These are phyloP conservation scores for Phaethon lepturus DNA, from an alignment of 2,113 vertebrate species.

Conservation along the genomic window DNA sequence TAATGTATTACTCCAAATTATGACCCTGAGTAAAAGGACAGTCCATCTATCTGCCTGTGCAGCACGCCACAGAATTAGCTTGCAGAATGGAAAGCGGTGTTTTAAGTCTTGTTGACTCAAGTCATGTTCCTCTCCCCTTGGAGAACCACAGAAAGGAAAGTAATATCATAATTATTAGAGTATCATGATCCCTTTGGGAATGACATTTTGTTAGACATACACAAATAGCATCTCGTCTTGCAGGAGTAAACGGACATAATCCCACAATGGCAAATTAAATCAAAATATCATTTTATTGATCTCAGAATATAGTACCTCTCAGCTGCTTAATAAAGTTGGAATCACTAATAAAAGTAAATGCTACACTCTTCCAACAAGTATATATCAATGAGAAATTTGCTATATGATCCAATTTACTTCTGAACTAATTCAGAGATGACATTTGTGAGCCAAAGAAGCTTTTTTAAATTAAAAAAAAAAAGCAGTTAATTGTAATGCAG, in stretches of 20 bases:
- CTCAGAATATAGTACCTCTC: slow-evolving; percentile 24
- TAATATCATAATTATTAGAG: not conserved
- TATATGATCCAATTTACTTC: slow-evolving; percentile 13
- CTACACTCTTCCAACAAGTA: not conserved
- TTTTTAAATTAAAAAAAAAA: not conserved
- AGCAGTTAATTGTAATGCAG: not conserved
- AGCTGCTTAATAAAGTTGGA: slow-evolving; percentile 44
- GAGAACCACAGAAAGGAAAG: not conserved
- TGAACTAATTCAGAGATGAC: not conserved
- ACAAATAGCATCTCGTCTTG: slow-evolving; percentile 49
- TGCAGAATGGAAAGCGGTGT: not conserved
- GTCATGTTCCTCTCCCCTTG: not conserved
- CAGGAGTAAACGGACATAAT: slow-evolving; percentile 52
- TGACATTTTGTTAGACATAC: slow-evolving; percentile 33
- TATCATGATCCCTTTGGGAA: not conserved
- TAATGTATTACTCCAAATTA: not conserved
- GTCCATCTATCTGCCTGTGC: not conserved
- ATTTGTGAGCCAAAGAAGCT: not conserved
- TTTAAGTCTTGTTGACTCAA: not conserved
- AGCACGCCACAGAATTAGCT: not conserved
- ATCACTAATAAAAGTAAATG: slow-evolving; percentile 61
- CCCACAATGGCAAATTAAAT: slow-evolving; percentile 10
- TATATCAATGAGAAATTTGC: not conserved
- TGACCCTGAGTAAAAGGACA: not conserved
- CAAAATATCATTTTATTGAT: slow-evolving; percentile 62